Base-by-base conservation (phyloP, 2,797 vertebrate genomes). In the Tolypeutes matacus region DNA sequence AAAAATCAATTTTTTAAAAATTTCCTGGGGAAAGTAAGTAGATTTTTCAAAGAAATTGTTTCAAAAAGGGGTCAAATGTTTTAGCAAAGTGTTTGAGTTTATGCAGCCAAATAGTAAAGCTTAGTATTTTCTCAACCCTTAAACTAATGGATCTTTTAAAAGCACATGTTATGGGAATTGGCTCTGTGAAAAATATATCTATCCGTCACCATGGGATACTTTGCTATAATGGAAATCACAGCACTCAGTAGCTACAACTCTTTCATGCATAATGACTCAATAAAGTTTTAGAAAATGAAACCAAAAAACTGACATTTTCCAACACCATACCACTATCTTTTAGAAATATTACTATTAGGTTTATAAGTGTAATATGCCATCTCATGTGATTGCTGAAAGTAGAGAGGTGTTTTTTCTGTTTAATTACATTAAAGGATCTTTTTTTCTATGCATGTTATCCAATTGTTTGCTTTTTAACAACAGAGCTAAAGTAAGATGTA, bases 21-120 rank as follows among this genome's bases (percentile, higher is more conserved):
- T 90, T 89, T 89, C 60, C 94, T 95, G 81, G 70, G 96, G 90
- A 93, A 73, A 96, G 17, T 82, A 89, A 96, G 20, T 78, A 84
- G n/a, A 90, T 60, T 96, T 97, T 97, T 62, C 25, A 92, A 23
- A 86, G 8, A 95, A 62, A 83, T 96, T 91, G 6, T 83, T 97
- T 96, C 23, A 89, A 27, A 89, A 97, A 53, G 60, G 36, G 9
- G 20, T 64, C 29, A 96, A 89, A 4, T 31, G 18, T 93, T 97
- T 97, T 96, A 75, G 73, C 14, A 56, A 62, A 62, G 15, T 42
- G 65, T 4, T 89, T 87, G 49, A 87, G 81, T 75, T 95, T 83
- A 73, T 76, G 9, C 20, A 89, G 27, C 18, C 83, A 87, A 72
- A 64, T 75, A 94, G 58, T 94, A 96, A 69, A 95, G 92, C 70